Evolutionary conservation across 2,888 invertebrate species (phyloP), one percentile per base, ranked within the genome.

Genomic region (Cataglyphis livida): DNA sequence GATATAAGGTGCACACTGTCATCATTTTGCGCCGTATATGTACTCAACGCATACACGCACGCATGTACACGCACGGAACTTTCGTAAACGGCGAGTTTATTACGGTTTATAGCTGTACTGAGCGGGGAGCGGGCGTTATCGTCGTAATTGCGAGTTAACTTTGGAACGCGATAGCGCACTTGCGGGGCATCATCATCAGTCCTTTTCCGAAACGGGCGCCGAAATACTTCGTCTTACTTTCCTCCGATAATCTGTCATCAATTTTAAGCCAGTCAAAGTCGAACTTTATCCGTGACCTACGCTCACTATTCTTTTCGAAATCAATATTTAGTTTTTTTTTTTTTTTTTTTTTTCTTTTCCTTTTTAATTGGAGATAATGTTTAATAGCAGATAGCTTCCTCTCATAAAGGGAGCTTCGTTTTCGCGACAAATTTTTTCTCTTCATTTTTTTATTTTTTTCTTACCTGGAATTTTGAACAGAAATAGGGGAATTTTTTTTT

Each of bases 61-160:
- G 44, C 32, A 61, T 25, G 25, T 25, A 1, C 1, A 25, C 1
- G 18, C 38, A 25, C 44, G 7, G 35, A 73, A 32, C 73, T 75
- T 64, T 75, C 35, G 21, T 41, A 32, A 62, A 78, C 76, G 57
- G 15, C n/a, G 41, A 75, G 25, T 75, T 35, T 75, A 75, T 75
- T 57, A 57, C 32, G 15, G 57, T 5, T 32, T 32, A 10, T 10
- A 25, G 41, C 18, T n/a, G 28, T 4, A 15, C 18, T 9, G 12
- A 25, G 21, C 15, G n/a, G 35, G 41, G 35, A 38, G 12, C 59
- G 15, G 15, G 25, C 51, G 41, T 78, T 78, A 78, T 78, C 32
- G 32, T 57, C 21, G 41, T 54, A 78, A 78, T 66, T 66, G 54
- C 41, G 66, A 78, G 10, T 78, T 78, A 66, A 57, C 41, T 78